Conservation (phyloP, 2,113 vertebrate species). For the Chlorodrepanis virens region DNA sequence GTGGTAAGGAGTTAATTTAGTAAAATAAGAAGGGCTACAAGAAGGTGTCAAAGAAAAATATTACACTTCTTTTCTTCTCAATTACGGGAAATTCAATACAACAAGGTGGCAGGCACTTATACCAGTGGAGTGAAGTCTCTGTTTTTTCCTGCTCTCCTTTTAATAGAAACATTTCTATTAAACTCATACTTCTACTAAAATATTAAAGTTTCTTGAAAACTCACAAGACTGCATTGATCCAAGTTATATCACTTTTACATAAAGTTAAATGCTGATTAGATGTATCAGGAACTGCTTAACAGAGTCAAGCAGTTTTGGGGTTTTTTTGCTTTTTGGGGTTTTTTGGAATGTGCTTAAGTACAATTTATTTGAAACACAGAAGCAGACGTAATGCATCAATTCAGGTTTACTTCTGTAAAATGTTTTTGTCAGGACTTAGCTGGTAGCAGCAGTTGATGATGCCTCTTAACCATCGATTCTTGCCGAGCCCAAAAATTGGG, state of each 20-base stretch:
- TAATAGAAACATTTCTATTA: conserved; percentile 43
- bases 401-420: neutral
- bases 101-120: neutral
- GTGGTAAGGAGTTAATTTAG: neutral
- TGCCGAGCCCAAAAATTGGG: neutral
- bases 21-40: neutral
- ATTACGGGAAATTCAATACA: conserved; percentile 40
- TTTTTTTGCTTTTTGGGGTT: neutral
- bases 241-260: neutral
- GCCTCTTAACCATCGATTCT: neutral
- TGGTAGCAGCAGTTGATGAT: neutral
- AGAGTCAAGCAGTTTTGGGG: neutral
- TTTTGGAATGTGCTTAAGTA: neutral
- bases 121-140: neutral
- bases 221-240: neutral
- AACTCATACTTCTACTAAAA: conserved; percentile 28
- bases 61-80: conserved; percentile 16
- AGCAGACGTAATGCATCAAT: neutral
- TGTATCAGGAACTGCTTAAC: neutral
- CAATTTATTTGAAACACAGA: neutral
- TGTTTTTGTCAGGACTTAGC: neutral
- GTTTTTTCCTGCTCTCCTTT: neutral
- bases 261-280: neutral
- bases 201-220: conserved; percentile 1
- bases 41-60: neutral